These are phyloP conservation scores for Gavialis gangeticus DNA, from an alignment of 2,113 vertebrate species.

Conservation along the genomic window DNA sequence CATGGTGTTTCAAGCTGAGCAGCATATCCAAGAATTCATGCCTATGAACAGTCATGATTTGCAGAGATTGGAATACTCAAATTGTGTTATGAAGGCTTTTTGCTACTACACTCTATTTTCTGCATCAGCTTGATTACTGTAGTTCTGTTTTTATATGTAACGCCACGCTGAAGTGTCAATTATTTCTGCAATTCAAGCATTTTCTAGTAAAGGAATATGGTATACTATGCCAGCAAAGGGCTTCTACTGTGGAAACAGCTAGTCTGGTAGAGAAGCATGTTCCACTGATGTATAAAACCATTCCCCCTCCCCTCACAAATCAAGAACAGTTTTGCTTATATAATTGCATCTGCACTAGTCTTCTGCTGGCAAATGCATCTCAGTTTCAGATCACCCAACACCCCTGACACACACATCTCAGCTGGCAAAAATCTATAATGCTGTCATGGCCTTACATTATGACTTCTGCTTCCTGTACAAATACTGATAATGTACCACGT, in stretches of 20 bases:
- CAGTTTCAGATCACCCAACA: too few relatives aligned
- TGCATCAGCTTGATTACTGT: fast-evolving
- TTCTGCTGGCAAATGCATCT: too few relatives aligned
- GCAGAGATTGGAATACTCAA: too few relatives aligned
- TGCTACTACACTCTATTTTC: background rate
- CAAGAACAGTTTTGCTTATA: background rate
- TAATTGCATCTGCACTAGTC: fast-evolving
- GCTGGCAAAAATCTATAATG: too few relatives aligned
- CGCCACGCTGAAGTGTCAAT: fast-evolving
- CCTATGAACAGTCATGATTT: too few relatives aligned
- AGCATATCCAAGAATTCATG: too few relatives aligned
- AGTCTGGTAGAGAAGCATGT: background rate
- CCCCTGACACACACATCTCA: too few relatives aligned
- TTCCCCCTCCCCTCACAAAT: too few relatives aligned
- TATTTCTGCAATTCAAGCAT: background rate
- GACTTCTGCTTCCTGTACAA: too few relatives aligned
- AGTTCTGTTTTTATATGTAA: fast-evolving
- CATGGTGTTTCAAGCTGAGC: too few relatives aligned
- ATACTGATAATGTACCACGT: background rate
- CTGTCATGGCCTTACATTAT: too few relatives aligned
- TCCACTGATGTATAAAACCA: too few relatives aligned
- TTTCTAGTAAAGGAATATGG: background rate
- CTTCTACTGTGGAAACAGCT: fast-evolving
- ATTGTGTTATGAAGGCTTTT: background rate
- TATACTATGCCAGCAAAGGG: fast-evolving